Evolutionary conservation across 2,888 invertebrate genomes (phyloP).

Genomic region (Clitarchus hookeri): DNA sequence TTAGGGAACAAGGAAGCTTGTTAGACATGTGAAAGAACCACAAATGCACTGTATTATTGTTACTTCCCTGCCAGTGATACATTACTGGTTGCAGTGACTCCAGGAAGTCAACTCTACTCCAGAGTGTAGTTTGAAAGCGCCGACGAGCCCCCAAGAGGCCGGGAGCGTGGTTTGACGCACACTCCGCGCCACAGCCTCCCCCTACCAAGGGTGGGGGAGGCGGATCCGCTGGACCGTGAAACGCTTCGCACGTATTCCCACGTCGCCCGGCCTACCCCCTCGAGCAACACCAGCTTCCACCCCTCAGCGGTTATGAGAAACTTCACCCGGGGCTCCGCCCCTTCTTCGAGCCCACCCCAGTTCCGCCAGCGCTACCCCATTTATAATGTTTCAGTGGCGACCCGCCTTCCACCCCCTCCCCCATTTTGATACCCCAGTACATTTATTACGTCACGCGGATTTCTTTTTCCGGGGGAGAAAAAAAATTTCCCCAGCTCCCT

Average conservation of each 20-base stretch:
- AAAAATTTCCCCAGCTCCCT: neutral
- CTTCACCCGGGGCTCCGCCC: neutral
- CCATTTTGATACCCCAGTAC: neutral
- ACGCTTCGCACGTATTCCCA: neutral
- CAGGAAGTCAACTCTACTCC: too few relatives aligned
- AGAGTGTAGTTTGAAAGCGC: too few relatives aligned
- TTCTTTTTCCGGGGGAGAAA: neutral
- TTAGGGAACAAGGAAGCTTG: too few relatives aligned
- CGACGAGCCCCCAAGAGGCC: too few relatives aligned
- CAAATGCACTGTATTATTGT: too few relatives aligned
- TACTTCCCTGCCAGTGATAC: too few relatives aligned
- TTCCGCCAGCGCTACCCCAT: neutral
- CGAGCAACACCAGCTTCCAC: neutral
- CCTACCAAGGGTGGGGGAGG: neutral
- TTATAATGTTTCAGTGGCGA: neutral
- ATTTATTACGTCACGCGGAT: constrained; percentile 7
- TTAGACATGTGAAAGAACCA: too few relatives aligned
- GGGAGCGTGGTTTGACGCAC: too few relatives aligned
- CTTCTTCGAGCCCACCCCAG: neutral
- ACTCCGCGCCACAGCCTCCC: neutral
- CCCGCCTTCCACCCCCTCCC: neutral
- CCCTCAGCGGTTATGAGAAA: neutral
- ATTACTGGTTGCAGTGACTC: too few relatives aligned
- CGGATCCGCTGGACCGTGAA: neutral
- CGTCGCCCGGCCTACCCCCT: neutral